phyloP scores from a whole-genome alignment of 2,797 vertebrate genomes.

The Eupleurogrammus muticus region DNA sequence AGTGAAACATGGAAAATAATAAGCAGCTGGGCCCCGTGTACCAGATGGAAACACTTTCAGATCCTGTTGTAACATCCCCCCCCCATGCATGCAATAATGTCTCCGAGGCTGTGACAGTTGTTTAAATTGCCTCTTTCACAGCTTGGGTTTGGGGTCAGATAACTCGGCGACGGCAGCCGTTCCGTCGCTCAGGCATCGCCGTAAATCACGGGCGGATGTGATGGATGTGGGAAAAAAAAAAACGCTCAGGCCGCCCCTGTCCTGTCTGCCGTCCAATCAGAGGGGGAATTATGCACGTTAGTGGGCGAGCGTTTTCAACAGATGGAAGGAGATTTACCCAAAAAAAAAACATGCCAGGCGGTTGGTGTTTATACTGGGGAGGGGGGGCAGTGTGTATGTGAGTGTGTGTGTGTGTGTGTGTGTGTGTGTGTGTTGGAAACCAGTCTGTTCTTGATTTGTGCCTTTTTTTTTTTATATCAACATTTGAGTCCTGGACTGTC shows the following conservation, averaged over 20 bases:
- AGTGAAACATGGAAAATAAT: conserved; percentile 61
- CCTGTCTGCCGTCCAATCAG: conserved; percentile 30
- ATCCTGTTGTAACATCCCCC: conserved; percentile 40
- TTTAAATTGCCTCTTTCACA: conserved; percentile 53
- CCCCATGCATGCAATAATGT: conserved; percentile 45
- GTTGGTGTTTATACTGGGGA: conserved; percentile 42
- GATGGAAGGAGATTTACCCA: conserved; percentile 43
- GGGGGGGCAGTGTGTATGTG: conserved; percentile 6
- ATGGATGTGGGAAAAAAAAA: conserved; percentile 18
- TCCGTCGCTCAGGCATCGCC: conserved; percentile 22
- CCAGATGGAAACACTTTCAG: conserved; percentile 68
- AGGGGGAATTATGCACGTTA: conserved; percentile 63
- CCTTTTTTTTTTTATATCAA: conserved; percentile 68
- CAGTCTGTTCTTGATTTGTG: conserved; percentile 77
- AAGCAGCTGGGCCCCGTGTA: conserved; percentile 66
- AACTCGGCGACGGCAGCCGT: conserved; percentile 1
- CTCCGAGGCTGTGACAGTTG: conserved; percentile 41
- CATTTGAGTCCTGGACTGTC: conserved; percentile 56
- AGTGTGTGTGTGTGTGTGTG: not conserved
- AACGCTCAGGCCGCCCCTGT: conserved; percentile 18
- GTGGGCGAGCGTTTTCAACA: conserved; percentile 35
- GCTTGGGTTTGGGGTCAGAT: conserved; percentile 42
- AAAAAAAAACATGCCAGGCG: conserved; percentile 55
- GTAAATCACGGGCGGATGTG: conserved; percentile 13
- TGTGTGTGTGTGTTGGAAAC: conserved; percentile 41